phyloP scores from a whole-genome alignment of 2,888 invertebrate species.

The Adela reaumurella region DNA sequence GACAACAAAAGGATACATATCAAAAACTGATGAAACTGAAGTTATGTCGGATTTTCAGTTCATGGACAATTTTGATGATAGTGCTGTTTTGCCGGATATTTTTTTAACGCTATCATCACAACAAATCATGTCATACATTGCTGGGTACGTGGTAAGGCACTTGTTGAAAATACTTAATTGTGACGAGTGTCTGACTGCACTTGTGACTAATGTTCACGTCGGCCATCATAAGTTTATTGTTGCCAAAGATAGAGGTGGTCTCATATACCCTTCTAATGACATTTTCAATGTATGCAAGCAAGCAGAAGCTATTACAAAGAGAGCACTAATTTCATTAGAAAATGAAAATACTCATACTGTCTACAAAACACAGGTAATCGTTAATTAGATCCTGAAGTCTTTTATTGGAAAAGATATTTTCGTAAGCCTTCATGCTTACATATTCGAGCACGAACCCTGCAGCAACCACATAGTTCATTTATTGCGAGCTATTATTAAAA shows the following conservation, averaged over 20 bases:
- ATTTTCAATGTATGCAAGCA: slow-evolving; percentile 11
- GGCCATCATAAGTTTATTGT: slow-evolving; percentile 6
- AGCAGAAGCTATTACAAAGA: slow-evolving; percentile 2
- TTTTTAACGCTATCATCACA: slow-evolving; percentile 1
- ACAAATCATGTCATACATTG: neutral
- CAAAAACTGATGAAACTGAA: neutral
- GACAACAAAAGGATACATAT: neutral
- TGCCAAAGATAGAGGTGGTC: slow-evolving; percentile 11
- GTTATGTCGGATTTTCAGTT: slow-evolving; percentile 3
- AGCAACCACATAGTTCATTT: slow-evolving; percentile 4
- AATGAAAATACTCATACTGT: neutral
- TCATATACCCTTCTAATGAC: slow-evolving; percentile 11
- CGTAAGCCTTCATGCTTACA: slow-evolving; percentile 4
- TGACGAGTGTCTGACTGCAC: neutral
- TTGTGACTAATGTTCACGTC: neutral
- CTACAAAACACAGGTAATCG: neutral
- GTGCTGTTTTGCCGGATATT: slow-evolving; percentile 3
- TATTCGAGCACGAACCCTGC: slow-evolving; percentile 5
- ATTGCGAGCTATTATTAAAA: slow-evolving; percentile 5
- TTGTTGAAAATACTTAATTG: slow-evolving; percentile 6
- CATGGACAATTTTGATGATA: slow-evolving; percentile 6
- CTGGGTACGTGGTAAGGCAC: slow-evolving; percentile 10
- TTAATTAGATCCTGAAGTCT: slow-evolving; percentile 3
- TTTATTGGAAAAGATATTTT: slow-evolving; percentile 7
- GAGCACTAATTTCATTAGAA: neutral